Conservation (phyloP, 2,888 invertebrate species). For the Eupithecia subfuscata region DNA sequence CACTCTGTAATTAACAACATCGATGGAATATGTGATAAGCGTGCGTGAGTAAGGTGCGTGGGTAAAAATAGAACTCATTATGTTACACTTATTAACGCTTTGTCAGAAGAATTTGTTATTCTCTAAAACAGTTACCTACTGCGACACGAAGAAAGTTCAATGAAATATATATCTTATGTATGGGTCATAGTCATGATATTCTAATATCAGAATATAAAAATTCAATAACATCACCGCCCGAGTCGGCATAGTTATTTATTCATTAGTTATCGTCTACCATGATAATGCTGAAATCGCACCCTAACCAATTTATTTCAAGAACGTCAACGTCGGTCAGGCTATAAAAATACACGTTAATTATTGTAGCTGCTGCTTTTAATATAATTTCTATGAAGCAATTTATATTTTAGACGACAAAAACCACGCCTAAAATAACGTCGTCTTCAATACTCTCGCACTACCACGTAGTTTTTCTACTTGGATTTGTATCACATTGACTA, state of each 20-base stretch:
- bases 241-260: slow-evolving; percentile 19
- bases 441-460: too few relatives aligned
- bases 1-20: slow-evolving; percentile 15
- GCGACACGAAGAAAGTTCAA: slow-evolving; percentile 7
- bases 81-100: slow-evolving; percentile 12
- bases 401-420: background rate
- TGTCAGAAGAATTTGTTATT: slow-evolving; percentile 1
- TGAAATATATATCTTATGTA: slow-evolving; percentile 4
- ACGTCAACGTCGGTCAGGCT: slow-evolving; percentile 6
- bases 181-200: background rate
- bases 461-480: too few relatives aligned
- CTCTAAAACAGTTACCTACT: background rate
- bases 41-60: slow-evolving; percentile 29
- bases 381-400: background rate
- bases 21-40: slow-evolving; percentile 17
- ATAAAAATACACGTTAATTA: slow-evolving; percentile 16
- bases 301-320: slow-evolving; percentile 24
- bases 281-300: slow-evolving; percentile 21
- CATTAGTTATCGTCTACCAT: slow-evolving; percentile 11
- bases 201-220: slow-evolving; percentile 2
- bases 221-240: slow-evolving; percentile 7
- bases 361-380: background rate
- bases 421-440: background rate
- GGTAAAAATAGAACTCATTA: slow-evolving; percentile 30
- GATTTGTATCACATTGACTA: background rate